Conservation (phyloP, 1,140 invertebrate genomes). For the Drosophila bipectinata region DNA sequence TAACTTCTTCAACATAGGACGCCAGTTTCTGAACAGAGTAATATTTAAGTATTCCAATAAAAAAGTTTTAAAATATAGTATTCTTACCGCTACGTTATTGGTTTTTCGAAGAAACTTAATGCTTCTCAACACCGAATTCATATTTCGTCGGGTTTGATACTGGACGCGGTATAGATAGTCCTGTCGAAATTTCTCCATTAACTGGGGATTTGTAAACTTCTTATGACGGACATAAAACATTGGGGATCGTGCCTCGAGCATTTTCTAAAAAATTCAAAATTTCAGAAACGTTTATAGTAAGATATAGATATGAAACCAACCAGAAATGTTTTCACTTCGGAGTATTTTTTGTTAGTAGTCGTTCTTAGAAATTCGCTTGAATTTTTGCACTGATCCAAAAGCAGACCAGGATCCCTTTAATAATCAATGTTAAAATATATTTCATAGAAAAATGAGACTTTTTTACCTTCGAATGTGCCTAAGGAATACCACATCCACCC, state of each 20-base stretch:
- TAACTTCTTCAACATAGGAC: constrained; percentile 67
- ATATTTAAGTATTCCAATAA: not conserved
- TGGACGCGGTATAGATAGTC: constrained; percentile 62
- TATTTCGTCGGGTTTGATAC: constrained; percentile 74
- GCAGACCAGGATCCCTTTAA: constrained; percentile 52
- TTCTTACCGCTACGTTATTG: constrained; percentile 61
- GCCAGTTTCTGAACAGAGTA: constrained; percentile 42
- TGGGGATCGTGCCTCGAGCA: constrained; percentile 71
- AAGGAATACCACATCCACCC: constrained; percentile 71
- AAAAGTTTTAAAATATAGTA: not conserved
- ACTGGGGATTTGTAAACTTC: constrained; percentile 53
- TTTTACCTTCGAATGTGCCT: constrained; percentile 54
- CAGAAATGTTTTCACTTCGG: constrained; percentile 49
- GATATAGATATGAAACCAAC: constrained; percentile 4
- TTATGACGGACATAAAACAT: constrained; percentile 60
- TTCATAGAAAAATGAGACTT: not conserved
- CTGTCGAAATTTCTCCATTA: constrained; percentile 52
- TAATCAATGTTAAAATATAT: not conserved
- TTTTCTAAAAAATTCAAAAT: constrained; percentile 59
- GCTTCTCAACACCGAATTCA: constrained; percentile 53
- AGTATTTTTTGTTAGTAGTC: constrained; percentile 51
- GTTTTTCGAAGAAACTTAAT: constrained; percentile 48
- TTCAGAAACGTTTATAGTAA: not conserved
- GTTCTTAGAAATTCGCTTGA: constrained; percentile 36
- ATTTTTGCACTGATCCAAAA: constrained; percentile 58